Evolutionary conservation across 2,797 vertebrate species (phyloP).

Genomic region (Sardinella longiceps): DNA sequence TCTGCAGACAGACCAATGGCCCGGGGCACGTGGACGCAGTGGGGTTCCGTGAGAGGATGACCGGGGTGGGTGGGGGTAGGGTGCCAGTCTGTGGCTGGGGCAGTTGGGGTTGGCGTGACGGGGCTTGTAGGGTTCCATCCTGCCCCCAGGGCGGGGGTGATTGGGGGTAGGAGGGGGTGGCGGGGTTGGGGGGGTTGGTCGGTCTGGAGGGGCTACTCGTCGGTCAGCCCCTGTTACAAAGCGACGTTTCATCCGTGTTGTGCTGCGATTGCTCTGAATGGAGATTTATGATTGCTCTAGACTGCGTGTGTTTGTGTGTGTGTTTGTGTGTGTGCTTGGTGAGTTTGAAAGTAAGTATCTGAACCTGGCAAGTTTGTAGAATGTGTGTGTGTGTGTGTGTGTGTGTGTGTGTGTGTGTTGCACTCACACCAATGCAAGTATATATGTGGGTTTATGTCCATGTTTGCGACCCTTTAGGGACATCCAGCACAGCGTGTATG

Average conservation of each 20-base stretch:
- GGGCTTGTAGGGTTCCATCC: not conserved
- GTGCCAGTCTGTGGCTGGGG: not conserved
- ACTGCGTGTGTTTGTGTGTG: not conserved
- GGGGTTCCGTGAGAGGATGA: not conserved
- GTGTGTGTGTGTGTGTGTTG: not conserved
- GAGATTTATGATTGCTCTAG: not conserved
- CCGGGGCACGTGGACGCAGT: not conserved
- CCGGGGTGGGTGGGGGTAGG: not conserved
- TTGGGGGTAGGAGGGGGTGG: not conserved
- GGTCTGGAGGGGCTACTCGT: not conserved
- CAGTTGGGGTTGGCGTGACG: not conserved
- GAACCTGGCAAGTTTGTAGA: not conserved
- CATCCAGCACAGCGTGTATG: not conserved
- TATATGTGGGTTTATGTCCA: not conserved
- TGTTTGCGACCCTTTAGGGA: not conserved
- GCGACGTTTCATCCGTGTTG: not conserved
- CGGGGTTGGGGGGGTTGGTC: not conserved
- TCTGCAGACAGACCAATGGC: not conserved
- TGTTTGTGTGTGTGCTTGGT: not conserved
- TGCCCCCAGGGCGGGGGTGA: not conserved
- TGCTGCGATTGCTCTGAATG: not conserved
- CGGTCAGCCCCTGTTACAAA: not conserved
- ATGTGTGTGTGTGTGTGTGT: not conserved
- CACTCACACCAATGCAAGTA: not conserved
- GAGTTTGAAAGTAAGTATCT: not conserved